Evolutionary conservation across 2,113 vertebrate genomes (phyloP), one percentile per base, ranked within the genome.

Genomic region (Spea multiplicata): DNA sequence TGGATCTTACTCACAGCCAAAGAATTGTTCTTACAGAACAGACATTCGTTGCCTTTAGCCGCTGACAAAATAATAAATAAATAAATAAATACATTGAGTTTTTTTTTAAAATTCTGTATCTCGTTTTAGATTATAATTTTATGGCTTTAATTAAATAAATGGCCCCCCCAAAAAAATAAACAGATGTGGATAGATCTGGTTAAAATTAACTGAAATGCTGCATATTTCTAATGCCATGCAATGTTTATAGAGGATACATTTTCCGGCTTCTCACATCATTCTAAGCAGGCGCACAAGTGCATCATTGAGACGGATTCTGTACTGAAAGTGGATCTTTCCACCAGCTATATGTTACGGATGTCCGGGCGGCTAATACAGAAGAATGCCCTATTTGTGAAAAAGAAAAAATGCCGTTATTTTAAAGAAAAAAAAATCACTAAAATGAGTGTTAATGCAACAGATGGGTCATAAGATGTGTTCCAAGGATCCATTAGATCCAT

Each of bases 111-210:
- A 30, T 30, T 30, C 30, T 30, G 30, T 30, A 30, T 30, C 30
- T 2, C 30, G 30, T 2, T 30, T 30, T 30, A 30, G 30, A 30
- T 30, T 30, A 30, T 30, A 30, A 30, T 30, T 30, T 30, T 30
- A 30, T 30, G 30, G 30, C 30, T 30, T 30, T 30, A 1, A 30
- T 30, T 30, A 30, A 30, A 30, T 30, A 30, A 30, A 30, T 30
- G 30, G 30, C 30, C 30, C 30, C 30, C 30, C 30, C 30, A 30
- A 30, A 30, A 30, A 52, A 80, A 73, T 61, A 72, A 73, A 67
- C 78, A 80, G 78, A 80, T 74, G 71, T 68, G 64, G 74, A 73
- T 59, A 8, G 64, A 44, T 73, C 64, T 80, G 71, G 57, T 74
- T 30, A 67, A 72, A 66, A 65, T 72, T 47, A 80, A 59, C 13